These are phyloP conservation scores for Colletes latitarsis DNA, from an alignment of 1,140 invertebrate species.

Conservation along the genomic window DNA sequence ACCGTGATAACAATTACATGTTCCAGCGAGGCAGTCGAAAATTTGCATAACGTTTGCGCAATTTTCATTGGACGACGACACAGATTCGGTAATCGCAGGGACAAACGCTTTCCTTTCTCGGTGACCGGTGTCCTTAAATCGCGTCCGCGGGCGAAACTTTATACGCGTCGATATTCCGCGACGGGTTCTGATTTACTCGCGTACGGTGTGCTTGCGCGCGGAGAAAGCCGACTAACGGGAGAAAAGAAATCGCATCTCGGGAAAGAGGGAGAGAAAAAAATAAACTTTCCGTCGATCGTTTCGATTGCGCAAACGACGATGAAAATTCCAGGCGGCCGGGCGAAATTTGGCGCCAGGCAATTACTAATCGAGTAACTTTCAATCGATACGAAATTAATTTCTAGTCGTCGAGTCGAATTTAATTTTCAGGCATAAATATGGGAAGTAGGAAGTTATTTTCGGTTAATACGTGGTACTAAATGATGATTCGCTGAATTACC, in stretches of 20 bases:
- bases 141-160: not conserved
- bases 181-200: not conserved
- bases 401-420: no score
- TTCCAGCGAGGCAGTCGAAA: not conserved
- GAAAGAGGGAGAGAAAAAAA: not conserved
- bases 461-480: no score
- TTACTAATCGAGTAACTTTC: no score
- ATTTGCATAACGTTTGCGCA: conserved; percentile 35
- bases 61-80: not conserved
- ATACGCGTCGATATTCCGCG: not conserved
- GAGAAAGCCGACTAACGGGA: conserved; percentile 2
- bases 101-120: not conserved
- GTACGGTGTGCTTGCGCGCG: not conserved
- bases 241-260: conserved; percentile 12
- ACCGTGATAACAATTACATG: no score
- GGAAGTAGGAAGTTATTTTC: no score
- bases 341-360: not conserved
- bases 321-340: not conserved
- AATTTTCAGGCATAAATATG: no score
- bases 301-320: conserved; percentile 5
- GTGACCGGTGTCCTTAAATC: not conserved
- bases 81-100: not conserved
- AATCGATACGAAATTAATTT: no score
- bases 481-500: no score
- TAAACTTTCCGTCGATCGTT: not conserved